phyloP scores from a whole-genome alignment of 1,140 invertebrate genomes.

The Maniola jurtina region DNA sequence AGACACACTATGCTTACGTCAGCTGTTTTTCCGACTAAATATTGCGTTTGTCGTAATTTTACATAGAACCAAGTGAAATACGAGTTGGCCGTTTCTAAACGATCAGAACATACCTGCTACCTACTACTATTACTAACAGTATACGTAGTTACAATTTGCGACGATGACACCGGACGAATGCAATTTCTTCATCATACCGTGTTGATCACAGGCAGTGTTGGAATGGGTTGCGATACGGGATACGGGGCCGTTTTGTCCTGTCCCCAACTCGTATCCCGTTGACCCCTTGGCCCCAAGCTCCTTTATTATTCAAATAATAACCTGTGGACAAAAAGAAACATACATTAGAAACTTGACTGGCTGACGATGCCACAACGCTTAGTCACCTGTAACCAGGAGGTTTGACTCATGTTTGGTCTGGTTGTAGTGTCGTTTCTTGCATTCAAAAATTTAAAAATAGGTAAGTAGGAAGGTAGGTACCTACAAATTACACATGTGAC shows the following conservation, averaged over 20 bases:
- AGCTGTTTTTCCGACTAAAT: too few species aligned
- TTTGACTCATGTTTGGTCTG: too few species aligned
- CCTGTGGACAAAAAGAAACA: constrained; percentile 52
- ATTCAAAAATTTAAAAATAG: too few species aligned
- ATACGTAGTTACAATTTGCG: constrained; percentile 53
- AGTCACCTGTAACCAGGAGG: too few species aligned
- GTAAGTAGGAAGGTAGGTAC: too few species aligned
- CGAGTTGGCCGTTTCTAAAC: neutral
- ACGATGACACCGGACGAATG: constrained; percentile 63
- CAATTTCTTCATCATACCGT: constrained; percentile 64
- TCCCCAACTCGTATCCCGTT: constrained; percentile 33
- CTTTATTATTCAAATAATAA: constrained; percentile 60
- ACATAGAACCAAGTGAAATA: neutral
- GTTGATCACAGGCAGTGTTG: constrained; percentile 69
- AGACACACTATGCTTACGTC: too few species aligned
- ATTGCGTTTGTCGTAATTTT: too few species aligned
- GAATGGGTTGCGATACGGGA: constrained; percentile 50
- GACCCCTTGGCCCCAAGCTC: constrained; percentile 33
- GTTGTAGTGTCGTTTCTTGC: too few species aligned
- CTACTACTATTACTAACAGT: constrained; percentile 32
- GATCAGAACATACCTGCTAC: neutral
- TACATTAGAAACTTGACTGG: neutral
- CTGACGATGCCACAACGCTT: too few species aligned
- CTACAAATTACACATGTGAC: too few species aligned
- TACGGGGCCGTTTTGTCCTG: constrained; percentile 13